Percentiles rank a stretch among this genome's conserved stretches.
Conservation (phyloP, 2,888 invertebrate species). For the Apamea sordens region DNA sequence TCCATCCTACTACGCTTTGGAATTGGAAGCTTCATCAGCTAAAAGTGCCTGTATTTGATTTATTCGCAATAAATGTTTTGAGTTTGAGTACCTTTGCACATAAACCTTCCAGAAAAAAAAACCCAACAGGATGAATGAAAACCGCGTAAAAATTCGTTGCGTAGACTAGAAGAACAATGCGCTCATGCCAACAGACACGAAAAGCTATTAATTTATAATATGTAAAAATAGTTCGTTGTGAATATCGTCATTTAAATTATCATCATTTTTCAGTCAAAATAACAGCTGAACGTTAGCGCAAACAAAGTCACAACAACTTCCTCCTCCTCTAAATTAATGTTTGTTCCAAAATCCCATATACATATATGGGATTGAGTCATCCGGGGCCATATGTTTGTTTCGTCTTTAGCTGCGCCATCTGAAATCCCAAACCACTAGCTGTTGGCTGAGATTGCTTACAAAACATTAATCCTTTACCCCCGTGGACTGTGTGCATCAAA, state of each 20-base stretch:
- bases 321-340: neutral
- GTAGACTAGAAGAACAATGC: neutral
- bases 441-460: constrained; percentile 20
- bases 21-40: too few relatives aligned
- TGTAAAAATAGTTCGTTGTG: neutral
- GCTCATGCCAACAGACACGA: too few relatives aligned
- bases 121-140: neutral
- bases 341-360: neutral
- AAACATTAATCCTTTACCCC: constrained; percentile 13
- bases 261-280: neutral
- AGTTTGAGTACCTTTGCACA: too few relatives aligned
- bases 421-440: constrained; percentile 35
- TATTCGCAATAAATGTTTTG: too few relatives aligned
- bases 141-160: accelerated
- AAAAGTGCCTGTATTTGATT: too few relatives aligned
- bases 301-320: neutral
- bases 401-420: constrained; percentile 4
- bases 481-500: neutral
- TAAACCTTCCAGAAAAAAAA: too few relatives aligned
- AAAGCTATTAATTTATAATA: neutral
- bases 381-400: neutral
- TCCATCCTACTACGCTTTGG: too few relatives aligned
- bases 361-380: neutral
- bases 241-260: neutral
- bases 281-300: too few relatives aligned